These are phyloP conservation scores for Zhuqinia jingwanae DNA, from an alignment of 2,888 invertebrate species.

Conservation along the genomic window DNA sequence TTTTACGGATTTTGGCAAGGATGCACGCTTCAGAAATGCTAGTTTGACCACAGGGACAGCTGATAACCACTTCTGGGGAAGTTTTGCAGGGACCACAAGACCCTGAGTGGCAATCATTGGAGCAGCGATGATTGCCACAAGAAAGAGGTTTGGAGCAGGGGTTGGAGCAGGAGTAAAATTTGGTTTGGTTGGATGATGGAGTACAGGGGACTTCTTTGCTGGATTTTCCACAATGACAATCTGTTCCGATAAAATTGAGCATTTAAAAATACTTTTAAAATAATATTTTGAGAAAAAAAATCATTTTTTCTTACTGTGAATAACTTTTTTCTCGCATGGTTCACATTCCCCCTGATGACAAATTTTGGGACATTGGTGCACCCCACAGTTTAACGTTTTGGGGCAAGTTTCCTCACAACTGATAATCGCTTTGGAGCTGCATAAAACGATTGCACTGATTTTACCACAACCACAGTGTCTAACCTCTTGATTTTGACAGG, in stretches of 20 bases:
- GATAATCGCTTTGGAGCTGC: slow-evolving; percentile 87
- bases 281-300: too few species aligned
- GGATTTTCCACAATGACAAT: slow-evolving; percentile 87
- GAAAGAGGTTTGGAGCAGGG: slow-evolving; percentile 81
- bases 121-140: slow-evolving; percentile 86
- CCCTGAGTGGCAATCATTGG: slow-evolving; percentile 86
- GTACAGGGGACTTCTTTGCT: slow-evolving; percentile 85
- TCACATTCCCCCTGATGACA: slow-evolving; percentile 92
- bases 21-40: slow-evolving; percentile 81
- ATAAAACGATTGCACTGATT: slow-evolving; percentile 86
- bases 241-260: too few species aligned
- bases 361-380: slow-evolving; percentile 86
- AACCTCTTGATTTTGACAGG: slow-evolving; percentile 89
- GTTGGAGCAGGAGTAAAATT: slow-evolving; percentile 84
- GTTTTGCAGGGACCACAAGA: slow-evolving; percentile 86
- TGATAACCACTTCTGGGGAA: slow-evolving; percentile 84
- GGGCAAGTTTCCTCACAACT: slow-evolving; percentile 89
- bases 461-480: slow-evolving; percentile 90
- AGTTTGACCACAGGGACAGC: slow-evolving; percentile 90
- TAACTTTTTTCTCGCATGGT: slow-evolving; percentile 86
- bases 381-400: slow-evolving; percentile 88
- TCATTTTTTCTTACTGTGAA: slow-evolving; percentile 85
- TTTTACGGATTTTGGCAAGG: slow-evolving; percentile 80
- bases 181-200: slow-evolving; percentile 82
- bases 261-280: too few species aligned